phyloP scores from a whole-genome alignment of 1,140 invertebrate genomes.

The Campoletis sonorensis region DNA sequence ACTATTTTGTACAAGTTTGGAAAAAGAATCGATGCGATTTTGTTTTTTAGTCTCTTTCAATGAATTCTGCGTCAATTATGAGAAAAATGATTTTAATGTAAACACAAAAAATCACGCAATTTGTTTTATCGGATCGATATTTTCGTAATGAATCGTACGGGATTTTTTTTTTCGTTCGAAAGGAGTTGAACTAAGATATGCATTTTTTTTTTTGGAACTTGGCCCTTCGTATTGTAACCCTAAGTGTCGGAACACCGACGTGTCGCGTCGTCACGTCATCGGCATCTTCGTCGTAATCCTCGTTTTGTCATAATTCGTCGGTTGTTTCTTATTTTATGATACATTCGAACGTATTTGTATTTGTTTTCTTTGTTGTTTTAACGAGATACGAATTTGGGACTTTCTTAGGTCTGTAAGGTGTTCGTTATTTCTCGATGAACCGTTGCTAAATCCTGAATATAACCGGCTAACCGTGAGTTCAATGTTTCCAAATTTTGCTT shows the following conservation, averaged over 20 bases:
- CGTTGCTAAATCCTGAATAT: slow-evolving; percentile 90
- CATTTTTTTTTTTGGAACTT: slow-evolving; percentile 58
- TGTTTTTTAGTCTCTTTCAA: too few species aligned
- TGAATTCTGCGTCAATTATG: too few species aligned
- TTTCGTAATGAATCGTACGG: too few species aligned
- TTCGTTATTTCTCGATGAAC: slow-evolving; percentile 91
- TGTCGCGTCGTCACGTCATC: slow-evolving; percentile 14
- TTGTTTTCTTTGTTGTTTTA: neutral
- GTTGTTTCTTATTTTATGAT: slow-evolving; percentile 40
- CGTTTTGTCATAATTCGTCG: slow-evolving; percentile 31
- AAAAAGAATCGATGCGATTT: too few species aligned
- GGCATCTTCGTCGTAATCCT: slow-evolving; percentile 43
- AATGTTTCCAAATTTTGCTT: slow-evolving; percentile 89
- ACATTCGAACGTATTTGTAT: slow-evolving; percentile 19
- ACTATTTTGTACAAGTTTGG: too few species aligned
- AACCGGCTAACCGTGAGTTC: slow-evolving; percentile 88
- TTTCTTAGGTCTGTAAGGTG: slow-evolving; percentile 85
- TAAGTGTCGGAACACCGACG: slow-evolving; percentile 17
- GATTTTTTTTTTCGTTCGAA: slow-evolving; percentile 40
- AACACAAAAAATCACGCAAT: neutral
- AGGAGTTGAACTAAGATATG: slow-evolving; percentile 55
- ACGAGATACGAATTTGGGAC: slow-evolving; percentile 7
- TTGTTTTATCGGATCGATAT: neutral
- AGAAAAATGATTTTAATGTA: too few species aligned
- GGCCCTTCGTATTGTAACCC: slow-evolving; percentile 51